phyloP scores from a whole-genome alignment of 2,113 vertebrate genomes.

The Prietella phreatophila region DNA sequence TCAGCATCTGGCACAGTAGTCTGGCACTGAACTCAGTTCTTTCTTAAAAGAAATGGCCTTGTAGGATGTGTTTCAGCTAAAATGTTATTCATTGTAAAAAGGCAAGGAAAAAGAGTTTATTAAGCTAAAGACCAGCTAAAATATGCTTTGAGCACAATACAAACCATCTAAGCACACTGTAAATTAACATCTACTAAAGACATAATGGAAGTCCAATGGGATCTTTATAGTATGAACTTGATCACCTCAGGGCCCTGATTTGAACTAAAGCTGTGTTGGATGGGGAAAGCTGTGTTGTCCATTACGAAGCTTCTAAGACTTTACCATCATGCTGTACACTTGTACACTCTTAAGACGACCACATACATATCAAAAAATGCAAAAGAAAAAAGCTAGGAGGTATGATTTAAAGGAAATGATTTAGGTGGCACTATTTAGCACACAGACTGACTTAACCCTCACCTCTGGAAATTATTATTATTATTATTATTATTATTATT shows the following conservation, averaged over 20 bases:
- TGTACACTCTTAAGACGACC: not conserved
- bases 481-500: too few species aligned
- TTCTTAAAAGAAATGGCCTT: constrained; percentile 2
- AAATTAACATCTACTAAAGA: constrained; percentile 8
- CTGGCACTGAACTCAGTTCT: not conserved
- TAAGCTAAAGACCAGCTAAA: not conserved
- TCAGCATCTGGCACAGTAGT: constrained; percentile 13
- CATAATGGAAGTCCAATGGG: not conserved
- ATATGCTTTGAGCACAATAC: not conserved
- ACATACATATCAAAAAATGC: not conserved
- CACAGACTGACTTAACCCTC: not conserved
- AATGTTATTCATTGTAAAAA: not conserved
- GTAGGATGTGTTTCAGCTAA: not conserved
- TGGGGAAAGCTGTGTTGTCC: not conserved
- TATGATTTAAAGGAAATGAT: not conserved
- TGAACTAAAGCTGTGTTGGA: not conserved
- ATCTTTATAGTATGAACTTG: not conserved
- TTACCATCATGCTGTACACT: not conserved
- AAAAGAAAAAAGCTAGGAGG: not conserved
- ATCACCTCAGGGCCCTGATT: too few species aligned
- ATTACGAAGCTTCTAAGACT: not conserved
- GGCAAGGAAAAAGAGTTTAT: not conserved
- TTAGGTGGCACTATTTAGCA: not conserved
- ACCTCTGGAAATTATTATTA: not conserved
- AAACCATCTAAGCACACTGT: not conserved